Conservation (phyloP, 2,888 invertebrate species). For the Erebia aethiops region DNA sequence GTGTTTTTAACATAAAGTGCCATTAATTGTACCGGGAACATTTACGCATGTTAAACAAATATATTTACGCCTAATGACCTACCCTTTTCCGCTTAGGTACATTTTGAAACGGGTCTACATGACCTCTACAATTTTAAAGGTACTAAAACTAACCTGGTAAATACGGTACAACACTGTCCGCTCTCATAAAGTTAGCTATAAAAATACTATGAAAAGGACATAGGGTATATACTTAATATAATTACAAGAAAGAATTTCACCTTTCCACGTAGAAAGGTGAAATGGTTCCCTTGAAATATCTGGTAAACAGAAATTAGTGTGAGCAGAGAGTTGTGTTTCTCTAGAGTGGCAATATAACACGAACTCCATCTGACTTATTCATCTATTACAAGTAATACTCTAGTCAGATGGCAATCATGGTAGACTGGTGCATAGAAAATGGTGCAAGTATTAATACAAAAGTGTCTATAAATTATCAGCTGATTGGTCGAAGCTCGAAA, state of each 20-base stretch:
- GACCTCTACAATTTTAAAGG: not conserved
- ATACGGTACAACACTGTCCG: not conserved
- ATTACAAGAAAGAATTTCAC: conserved; percentile 4
- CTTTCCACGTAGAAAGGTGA: not conserved
- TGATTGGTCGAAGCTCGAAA: no score
- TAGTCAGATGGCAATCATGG: no score
- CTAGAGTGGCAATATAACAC: not conserved
- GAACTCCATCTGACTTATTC: not conserved
- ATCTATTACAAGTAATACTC: no score
- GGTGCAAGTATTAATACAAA: no score
- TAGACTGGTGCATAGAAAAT: no score
- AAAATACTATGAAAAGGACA: not conserved
- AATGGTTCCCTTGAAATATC: not conserved
- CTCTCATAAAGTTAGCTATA: conserved; percentile 3
- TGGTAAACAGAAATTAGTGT: conserved; percentile 1
- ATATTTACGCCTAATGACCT: not conserved
- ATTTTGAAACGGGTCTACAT: not conserved
- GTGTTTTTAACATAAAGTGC: no score
- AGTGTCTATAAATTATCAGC: no score
- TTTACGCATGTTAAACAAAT: no score
- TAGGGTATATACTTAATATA: not conserved
- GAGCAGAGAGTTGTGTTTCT: not conserved
- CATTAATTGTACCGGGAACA: no score
- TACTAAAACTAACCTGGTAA: conserved; percentile 4
- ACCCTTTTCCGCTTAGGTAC: not conserved